phyloP scores from a whole-genome alignment of 1,140 invertebrate genomes.

The Philaenus spumarius region DNA sequence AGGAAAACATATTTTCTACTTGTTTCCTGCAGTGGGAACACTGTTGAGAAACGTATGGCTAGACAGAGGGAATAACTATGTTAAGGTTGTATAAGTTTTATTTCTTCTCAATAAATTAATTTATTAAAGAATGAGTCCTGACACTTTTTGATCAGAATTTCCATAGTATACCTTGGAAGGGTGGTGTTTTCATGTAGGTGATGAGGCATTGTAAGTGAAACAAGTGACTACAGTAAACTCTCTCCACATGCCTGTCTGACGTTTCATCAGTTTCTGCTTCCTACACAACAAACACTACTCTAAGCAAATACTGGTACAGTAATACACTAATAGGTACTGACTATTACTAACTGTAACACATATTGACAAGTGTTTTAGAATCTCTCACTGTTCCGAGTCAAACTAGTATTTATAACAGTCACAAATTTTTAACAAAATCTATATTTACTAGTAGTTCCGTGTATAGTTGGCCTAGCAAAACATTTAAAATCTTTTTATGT shows the following conservation, averaged over 20 bases:
- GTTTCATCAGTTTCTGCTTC: conserved; percentile 49
- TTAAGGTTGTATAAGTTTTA: no score
- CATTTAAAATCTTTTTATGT: no score
- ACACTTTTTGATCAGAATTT: not conserved
- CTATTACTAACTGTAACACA: not conserved
- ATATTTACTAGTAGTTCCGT: no score
- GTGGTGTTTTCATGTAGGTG: conserved; percentile 64
- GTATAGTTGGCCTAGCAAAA: no score
- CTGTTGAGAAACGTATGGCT: no score
- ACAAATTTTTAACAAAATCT: not conserved
- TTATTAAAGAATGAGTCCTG: no score
- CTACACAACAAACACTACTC: conserved; percentile 27
- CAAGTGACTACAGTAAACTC: conserved; percentile 68
- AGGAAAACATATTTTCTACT: no score
- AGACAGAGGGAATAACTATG: no score
- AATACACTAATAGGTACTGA: conserved; percentile 21
- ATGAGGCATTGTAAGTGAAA: conserved; percentile 68
- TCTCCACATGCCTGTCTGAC: conserved; percentile 54
- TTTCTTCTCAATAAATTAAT: no score
- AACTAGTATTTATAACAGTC: not conserved
- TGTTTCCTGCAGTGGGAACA: no score
- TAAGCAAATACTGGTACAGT: no score
- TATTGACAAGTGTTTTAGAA: not conserved
- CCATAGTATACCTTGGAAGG: conserved; percentile 55
- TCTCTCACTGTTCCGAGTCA: not conserved